A percentile compares a stretch with the other conserved stretches of the same genome.
phyloP scores from a whole-genome alignment of 2,888 invertebrate genomes.

The Congeria kusceri region DNA sequence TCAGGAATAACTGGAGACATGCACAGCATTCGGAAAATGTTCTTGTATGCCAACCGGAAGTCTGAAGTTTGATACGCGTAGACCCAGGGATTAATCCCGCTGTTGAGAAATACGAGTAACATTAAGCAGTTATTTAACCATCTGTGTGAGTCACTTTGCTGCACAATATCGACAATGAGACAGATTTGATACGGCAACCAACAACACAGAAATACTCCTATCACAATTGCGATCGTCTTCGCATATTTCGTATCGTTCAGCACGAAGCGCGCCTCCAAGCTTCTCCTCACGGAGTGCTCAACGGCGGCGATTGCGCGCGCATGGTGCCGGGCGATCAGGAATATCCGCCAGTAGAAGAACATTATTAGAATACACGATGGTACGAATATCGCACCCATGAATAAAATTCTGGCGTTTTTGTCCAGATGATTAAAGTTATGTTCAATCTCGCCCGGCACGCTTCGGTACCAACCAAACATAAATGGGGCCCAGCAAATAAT shows the following conservation, averaged over 20 bases:
- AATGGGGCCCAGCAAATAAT: slow-evolving; percentile 87
- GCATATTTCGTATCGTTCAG: slow-evolving; percentile 87
- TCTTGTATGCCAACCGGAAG: slow-evolving; percentile 87
- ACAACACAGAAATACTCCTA: slow-evolving; percentile 88
- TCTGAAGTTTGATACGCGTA: slow-evolving; percentile 89
- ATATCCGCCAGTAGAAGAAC: slow-evolving; percentile 89
- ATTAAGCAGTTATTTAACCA: slow-evolving; percentile 88
- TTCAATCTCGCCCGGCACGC: not conserved
- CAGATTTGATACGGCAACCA: slow-evolving; percentile 89
- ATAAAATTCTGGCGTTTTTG: slow-evolving; percentile 86
- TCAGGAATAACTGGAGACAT: slow-evolving; percentile 1
- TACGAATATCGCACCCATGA: slow-evolving; percentile 88
- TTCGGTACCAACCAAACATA: slow-evolving; percentile 85
- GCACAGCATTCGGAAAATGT: slow-evolving; percentile 2
- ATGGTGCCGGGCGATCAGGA: slow-evolving; percentile 88
- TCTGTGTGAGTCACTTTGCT: slow-evolving; percentile 85
- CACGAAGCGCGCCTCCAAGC: slow-evolving; percentile 70
- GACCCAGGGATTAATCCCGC: slow-evolving; percentile 89
- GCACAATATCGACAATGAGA: slow-evolving; percentile 74
- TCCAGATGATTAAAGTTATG: slow-evolving; percentile 77
- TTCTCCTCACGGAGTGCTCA: slow-evolving; percentile 87
- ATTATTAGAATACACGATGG: slow-evolving; percentile 88
- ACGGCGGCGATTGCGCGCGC: slow-evolving; percentile 89
- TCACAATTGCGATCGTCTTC: slow-evolving; percentile 88
- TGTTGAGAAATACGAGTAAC: slow-evolving; percentile 88